These are phyloP conservation scores for Hippocampus abdominalis DNA, from an alignment of 2,113 vertebrate genomes.

Conservation along the genomic window DNA sequence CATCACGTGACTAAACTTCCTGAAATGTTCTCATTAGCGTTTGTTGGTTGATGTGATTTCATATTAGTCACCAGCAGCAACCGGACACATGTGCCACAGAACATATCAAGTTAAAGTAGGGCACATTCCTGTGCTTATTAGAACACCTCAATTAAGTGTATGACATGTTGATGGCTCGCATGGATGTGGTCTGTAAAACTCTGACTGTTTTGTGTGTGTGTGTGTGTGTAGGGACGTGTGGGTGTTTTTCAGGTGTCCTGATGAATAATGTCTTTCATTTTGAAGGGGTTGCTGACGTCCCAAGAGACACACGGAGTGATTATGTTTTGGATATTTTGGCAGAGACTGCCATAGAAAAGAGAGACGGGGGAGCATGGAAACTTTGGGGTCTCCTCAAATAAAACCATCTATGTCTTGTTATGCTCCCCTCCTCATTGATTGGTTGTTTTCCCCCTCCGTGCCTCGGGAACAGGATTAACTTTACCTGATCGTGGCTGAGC, in stretches of 20 bases:
- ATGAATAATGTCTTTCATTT: slow-evolving; percentile 60
- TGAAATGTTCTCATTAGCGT: slow-evolving; percentile 13
- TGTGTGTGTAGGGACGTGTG: not conserved
- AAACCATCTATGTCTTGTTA: not conserved
- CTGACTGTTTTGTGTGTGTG: slow-evolving; percentile 11
- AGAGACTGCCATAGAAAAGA: not conserved
- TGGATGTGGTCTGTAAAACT: slow-evolving; percentile 20
- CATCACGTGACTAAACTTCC: not conserved
- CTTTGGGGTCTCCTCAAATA: slow-evolving; percentile 12
- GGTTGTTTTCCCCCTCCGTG: not conserved
- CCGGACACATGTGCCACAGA: slow-evolving; percentile 25
- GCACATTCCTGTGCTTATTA: slow-evolving; percentile 38
- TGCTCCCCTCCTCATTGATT: not conserved
- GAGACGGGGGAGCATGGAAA: not conserved
- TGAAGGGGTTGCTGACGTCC: slow-evolving; percentile 35
- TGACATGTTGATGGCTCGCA: slow-evolving; percentile 34
- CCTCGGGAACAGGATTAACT: not conserved
- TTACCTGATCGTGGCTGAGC: too few species aligned
- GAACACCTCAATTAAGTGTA: slow-evolving; percentile 30
- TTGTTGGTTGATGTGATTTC: slow-evolving; percentile 1
- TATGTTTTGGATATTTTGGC: slow-evolving; percentile 45
- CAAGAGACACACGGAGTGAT: slow-evolving; percentile 20
- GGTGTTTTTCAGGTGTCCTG: slow-evolving; percentile 31
- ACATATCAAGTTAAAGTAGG: slow-evolving; percentile 61
- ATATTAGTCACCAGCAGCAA: slow-evolving; percentile 23